Conservation (phyloP, 2,888 invertebrate species). For the Rugalucina vietnamica region DNA sequence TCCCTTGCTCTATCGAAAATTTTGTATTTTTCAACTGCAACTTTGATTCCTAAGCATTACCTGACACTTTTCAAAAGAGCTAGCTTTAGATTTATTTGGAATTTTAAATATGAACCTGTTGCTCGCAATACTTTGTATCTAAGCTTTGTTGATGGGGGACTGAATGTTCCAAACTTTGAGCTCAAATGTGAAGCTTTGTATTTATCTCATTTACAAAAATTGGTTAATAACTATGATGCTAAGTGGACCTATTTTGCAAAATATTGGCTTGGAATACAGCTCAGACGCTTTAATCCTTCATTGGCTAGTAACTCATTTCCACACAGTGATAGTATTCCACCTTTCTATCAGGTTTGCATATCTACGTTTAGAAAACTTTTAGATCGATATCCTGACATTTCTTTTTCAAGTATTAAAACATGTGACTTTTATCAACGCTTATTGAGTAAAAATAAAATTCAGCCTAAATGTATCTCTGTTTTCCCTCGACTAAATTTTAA, state of each 20-base stretch:
- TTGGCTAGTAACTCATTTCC: background rate
- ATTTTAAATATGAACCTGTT: background rate
- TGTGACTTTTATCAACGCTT: no score
- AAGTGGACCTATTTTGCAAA: constrained; percentile 23
- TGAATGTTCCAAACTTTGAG: background rate
- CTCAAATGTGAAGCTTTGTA: constrained; percentile 19
- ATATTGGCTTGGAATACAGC: constrained; percentile 37
- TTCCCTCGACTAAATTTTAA: no score
- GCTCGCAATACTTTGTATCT: background rate
- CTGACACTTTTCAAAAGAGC: no score
- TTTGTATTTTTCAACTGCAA: background rate
- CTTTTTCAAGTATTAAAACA: no score
- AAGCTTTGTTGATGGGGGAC: background rate
- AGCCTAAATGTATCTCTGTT: no score
- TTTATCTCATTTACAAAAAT: constrained; percentile 34
- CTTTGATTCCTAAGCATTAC: constrained; percentile 8
- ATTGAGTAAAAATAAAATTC: no score
- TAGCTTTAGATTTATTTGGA: background rate
- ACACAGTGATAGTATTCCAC: background rate
- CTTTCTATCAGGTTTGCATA: background rate
- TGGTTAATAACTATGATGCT: constrained; percentile 22
- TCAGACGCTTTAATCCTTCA: background rate
- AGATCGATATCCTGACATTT: background rate
- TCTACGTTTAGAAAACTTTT: background rate
- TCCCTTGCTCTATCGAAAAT: constrained; percentile 7